Conservation (phyloP, 1,140 invertebrate species). For the Drosophila repleta region DNA sequence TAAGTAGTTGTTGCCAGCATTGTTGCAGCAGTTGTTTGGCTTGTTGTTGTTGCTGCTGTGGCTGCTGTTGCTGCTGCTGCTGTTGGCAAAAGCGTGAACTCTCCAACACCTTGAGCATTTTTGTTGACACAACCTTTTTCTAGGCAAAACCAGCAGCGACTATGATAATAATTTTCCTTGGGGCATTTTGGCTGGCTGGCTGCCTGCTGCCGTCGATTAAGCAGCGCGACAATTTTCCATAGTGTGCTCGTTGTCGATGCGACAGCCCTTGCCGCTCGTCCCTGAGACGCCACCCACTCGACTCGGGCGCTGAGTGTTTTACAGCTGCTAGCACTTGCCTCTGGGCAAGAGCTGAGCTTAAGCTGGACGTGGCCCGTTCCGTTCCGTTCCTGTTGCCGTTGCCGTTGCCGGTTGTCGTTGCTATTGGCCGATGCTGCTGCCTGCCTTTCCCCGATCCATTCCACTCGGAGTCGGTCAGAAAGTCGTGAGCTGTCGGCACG, state of each 20-base stretch:
- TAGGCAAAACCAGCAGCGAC: slow-evolving; percentile 37
- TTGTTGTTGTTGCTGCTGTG: slow-evolving; percentile 14
- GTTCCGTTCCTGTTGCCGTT: slow-evolving; percentile 8
- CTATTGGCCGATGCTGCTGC: not conserved
- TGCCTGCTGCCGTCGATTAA: slow-evolving; percentile 71
- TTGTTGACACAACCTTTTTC: slow-evolving; percentile 75
- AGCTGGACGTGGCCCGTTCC: slow-evolving; percentile 16
- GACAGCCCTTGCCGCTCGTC: slow-evolving; percentile 20
- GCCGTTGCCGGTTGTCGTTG: not conserved
- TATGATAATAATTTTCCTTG: slow-evolving; percentile 78
- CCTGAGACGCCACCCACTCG: slow-evolving; percentile 49
- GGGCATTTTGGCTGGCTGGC: slow-evolving; percentile 23
- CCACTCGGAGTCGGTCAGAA: slow-evolving; percentile 6
- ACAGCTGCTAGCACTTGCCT: slow-evolving; percentile 76
- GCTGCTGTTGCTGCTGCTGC: slow-evolving; percentile 29
- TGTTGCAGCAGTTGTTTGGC: slow-evolving; percentile 26
- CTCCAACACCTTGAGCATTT: slow-evolving; percentile 77
- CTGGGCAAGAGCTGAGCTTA: slow-evolving; percentile 34
- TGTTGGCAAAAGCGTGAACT: slow-evolving; percentile 75
- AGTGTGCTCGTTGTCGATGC: slow-evolving; percentile 33
- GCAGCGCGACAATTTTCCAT: slow-evolving; percentile 78
- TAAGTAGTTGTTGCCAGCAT: slow-evolving; percentile 64
- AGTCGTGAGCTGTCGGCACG: slow-evolving; percentile 78
- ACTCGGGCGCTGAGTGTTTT: slow-evolving; percentile 70
- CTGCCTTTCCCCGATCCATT: not conserved